Percentiles rank a stretch among this genome's conserved stretches.
Evolutionary conservation across 2,113 vertebrate species (phyloP).

Genomic region (Hippocampus mohnikei): DNA sequence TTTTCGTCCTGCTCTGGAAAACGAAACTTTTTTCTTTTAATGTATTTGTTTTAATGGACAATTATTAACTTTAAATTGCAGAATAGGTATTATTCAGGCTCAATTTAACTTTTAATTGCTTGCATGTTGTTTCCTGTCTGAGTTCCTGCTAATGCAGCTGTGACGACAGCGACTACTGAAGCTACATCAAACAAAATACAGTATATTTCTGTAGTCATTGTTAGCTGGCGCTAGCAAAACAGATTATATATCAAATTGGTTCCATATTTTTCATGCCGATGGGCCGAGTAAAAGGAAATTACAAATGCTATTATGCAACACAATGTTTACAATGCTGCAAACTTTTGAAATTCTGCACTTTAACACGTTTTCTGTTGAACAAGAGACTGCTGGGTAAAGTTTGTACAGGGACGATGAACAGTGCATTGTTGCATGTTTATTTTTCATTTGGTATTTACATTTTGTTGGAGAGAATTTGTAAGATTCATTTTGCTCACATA

Average conservation of each 20-base stretch:
- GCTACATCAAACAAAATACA: constrained; percentile 1
- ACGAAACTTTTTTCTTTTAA: not conserved
- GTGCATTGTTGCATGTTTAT: not conserved
- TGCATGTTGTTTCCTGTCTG: not conserved
- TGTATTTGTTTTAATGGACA: not conserved
- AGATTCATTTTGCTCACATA: constrained; percentile 12
- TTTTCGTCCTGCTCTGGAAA: not conserved
- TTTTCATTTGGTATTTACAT: constrained; percentile 13
- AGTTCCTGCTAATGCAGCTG: constrained; percentile 3
- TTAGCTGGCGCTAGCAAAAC: constrained; percentile 4
- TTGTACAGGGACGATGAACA: not conserved
- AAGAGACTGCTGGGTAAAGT: not conserved
- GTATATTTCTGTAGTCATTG: constrained; percentile 8
- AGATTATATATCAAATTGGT: constrained; percentile 20
- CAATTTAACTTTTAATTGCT: not conserved
- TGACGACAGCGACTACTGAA: constrained; percentile 13
- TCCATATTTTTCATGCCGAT: not conserved
- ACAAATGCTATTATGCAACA: constrained; percentile 4
- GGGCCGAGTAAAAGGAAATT: not conserved
- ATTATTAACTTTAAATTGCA: not conserved
- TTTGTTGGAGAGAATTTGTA: not conserved
- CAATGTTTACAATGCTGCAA: constrained; percentile 17
- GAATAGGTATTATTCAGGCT: not conserved
- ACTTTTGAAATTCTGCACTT: constrained; percentile 47
- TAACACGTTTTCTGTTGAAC: constrained; percentile 33